Base-by-base conservation (phyloP, 2,888 invertebrate species). In the Drosophila cognata region DNA sequence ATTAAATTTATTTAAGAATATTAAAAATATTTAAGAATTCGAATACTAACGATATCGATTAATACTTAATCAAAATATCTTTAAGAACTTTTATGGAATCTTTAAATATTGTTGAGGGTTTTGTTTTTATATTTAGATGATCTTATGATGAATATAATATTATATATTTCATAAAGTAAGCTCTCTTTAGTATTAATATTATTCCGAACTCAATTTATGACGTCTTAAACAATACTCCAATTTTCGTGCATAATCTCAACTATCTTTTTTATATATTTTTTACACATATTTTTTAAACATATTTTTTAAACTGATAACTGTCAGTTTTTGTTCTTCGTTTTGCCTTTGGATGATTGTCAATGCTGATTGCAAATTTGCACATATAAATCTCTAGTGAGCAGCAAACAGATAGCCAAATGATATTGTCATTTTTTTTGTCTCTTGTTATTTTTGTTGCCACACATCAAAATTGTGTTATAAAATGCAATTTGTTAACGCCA, bases 401-500 rank as follows among this genome's bases (percentile, higher is more conserved):
- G 56, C 55, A 82, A 69, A 69, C 71, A 74, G 84, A 83, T 88
- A 61, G 60, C 50, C 77, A 59, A 69, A 68, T 78, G 75, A 78
- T 67, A 77, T 75, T 77, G 58, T 52, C 50, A 33, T 65, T 71
- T 50, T 33, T 35, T 52, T 56, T 46, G 25, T 38, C 13, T 51
- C 8, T 16, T 25, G 1, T 29, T 63, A 48, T 69, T 55, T 29
- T 57, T 51, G 36, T 59, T 56, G 69, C 70, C 70, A 64, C 65
- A 65, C 60, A 77, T 72, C 68, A 77, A 82, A 85, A 85, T 81
- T 88, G 88, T 88, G 87, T 77, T 88, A 85, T 88, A 89, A 89
- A 87, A 88, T 74, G 79, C 88, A 82, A 87, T 87, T 87, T 87
- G 87, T 89, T 89, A 82, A 81, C 87, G 79, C 86, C 81, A 88